Evolutionary conservation across 1,140 invertebrate species (phyloP), one percentile per base, ranked within the genome.

Genomic region (Sycophaga agraensis): DNA sequence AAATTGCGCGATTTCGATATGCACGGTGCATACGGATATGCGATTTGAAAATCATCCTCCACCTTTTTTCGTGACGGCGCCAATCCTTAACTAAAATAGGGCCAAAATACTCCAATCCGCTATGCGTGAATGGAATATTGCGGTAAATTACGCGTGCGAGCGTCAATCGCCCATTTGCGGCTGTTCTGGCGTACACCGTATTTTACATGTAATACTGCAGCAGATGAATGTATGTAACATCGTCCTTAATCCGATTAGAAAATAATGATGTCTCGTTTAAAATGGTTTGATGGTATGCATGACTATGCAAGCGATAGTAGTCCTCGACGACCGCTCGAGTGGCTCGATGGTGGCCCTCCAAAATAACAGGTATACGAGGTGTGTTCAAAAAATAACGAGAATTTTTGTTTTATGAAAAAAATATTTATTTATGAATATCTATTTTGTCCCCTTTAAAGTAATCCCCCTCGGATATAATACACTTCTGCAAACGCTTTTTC

Each of bases 21-120:
- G 68, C 1, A 73, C 59, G 1, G 70, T 71, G 31, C 68, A n/a
- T 0, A 63, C 61, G 0, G 63, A 65, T 5, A 72, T n/a, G 39
- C 67, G 70, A 0, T n/a, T 66, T 70, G 17, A 74, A 73, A 9
- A 83, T 21, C 11, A 65, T 69, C 3, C 75, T 63, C 45, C 68
- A 80, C 11, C 71, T 48, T 48, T 78, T 80, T 14, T 73, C 64
- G 8, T 19, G 56, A 0, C 64, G 58, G 49, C 71, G 39, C 4
- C 68, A 63, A 8, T 66, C 62, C 34, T 60, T 69, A 0, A 70
- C 57, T 16, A 64, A 57, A 26, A 76, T 42, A 1, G 72, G 72
- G 0, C 71, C 70, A 51, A 70, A 74, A 43, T 69, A 77, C 37
- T 78, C 73, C 1, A 75, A 22, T 0, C 75, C 73, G 2, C 59